A percentile compares a stretch with the other conserved stretches of the same genome.
phyloP scores from a whole-genome alignment of 2,888 invertebrate species.

The Tetramorium bicarinatum region DNA sequence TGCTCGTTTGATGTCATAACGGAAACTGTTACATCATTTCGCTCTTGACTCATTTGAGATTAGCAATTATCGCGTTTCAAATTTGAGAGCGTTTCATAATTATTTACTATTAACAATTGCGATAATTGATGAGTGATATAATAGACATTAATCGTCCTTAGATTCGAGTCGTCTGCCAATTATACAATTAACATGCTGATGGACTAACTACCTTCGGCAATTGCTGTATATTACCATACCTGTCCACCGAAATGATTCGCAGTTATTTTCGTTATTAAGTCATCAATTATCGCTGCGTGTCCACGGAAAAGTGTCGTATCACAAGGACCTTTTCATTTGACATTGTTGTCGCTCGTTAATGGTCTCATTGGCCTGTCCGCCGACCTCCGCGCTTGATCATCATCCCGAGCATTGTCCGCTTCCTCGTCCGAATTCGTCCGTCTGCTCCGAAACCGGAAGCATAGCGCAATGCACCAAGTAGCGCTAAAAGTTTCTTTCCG shows the following conservation, averaged over 20 bases:
- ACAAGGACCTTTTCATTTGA: slow-evolving; percentile 78
- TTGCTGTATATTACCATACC: neutral
- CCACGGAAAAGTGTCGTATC: slow-evolving; percentile 64
- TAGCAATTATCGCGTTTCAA: neutral
- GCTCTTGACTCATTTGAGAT: neutral
- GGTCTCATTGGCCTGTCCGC: slow-evolving; percentile 58
- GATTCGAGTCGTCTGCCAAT: slow-evolving; percentile 15
- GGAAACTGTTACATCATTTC: neutral
- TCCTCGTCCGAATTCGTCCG: slow-evolving; percentile 49
- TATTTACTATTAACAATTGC: slow-evolving; percentile 12
- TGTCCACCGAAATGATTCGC: slow-evolving; percentile 7
- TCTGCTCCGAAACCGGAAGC: slow-evolving; percentile 22
- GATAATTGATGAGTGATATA: slow-evolving; percentile 6
- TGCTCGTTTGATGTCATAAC: neutral
- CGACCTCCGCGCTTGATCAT: slow-evolving; percentile 48
- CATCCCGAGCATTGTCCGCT: slow-evolving; percentile 51
- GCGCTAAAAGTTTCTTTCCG: neutral
- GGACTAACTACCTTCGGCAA: neutral
- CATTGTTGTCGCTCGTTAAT: slow-evolving; percentile 76
- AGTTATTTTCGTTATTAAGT: slow-evolving; percentile 70
- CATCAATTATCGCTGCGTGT: slow-evolving; percentile 72
- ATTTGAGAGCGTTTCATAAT: slow-evolving; percentile 4
- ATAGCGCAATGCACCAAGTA: neutral
- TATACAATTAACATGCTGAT: slow-evolving; percentile 34
- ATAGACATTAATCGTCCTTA: slow-evolving; percentile 21